Percentiles rank a stretch among this genome's conserved stretches.
Evolutionary conservation across 1,140 invertebrate genomes (phyloP).

Genomic region (Orius laevigatus): DNA sequence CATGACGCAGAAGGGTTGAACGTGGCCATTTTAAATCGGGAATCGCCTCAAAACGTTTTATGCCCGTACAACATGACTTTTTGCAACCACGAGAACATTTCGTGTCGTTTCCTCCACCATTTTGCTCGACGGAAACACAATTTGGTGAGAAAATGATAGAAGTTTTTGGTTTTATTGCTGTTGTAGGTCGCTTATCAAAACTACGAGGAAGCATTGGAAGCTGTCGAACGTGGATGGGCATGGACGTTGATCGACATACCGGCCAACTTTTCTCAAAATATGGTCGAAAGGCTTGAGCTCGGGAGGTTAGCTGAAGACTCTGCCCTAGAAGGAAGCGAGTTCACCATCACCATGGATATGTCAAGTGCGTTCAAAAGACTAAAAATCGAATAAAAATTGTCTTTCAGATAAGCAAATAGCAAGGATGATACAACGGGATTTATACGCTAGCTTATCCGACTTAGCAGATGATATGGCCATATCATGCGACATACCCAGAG

Average conservation of each 20-base stretch:
- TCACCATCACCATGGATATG: conserved; percentile 76
- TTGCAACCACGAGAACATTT: no score
- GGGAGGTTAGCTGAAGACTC: conserved; percentile 52
- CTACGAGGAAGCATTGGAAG: conserved; percentile 45
- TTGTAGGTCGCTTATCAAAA: conserved; percentile 49
- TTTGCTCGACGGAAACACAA: neutral
- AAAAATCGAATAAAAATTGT: conserved; percentile 2
- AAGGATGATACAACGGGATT: conserved; percentile 59
- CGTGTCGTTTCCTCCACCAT: no score
- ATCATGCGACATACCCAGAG: conserved; percentile 17
- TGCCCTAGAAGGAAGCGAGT: conserved; percentile 63
- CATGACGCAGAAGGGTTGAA: no score
- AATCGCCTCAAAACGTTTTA: no score
- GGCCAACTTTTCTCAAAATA: conserved; percentile 67
- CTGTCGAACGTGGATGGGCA: conserved; percentile 53
- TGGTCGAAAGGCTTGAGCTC: conserved; percentile 50
- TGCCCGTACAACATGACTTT: no score
- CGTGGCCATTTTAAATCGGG: no score
- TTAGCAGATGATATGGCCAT: conserved; percentile 40
- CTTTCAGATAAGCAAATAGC: conserved; percentile 74
- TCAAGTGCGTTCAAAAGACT: conserved; percentile 40
- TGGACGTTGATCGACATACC: conserved; percentile 79
- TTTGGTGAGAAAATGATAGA: neutral
- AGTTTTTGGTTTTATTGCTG: conserved; percentile 2
- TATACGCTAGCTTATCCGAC: conserved; percentile 60